Evolutionary conservation across 2,113 vertebrate genomes (phyloP), one percentile per base, ranked within the genome.

Genomic region (Urocitellus parryii): DNA sequence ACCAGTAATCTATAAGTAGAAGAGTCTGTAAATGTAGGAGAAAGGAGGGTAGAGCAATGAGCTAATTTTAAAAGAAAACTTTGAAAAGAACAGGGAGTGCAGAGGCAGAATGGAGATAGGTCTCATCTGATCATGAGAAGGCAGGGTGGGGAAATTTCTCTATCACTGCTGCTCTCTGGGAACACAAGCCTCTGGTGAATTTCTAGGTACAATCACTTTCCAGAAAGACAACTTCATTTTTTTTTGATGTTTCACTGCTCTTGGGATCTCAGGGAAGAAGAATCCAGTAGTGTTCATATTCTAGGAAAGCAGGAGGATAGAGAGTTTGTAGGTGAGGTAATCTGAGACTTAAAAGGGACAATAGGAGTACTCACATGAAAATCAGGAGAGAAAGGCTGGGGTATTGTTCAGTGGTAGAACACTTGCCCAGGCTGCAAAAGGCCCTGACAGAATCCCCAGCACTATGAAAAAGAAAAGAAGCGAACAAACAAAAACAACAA

Each of bases 231-330:
- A 25, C 37, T 76, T 72, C 6, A 61, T 22, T 12, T n/a, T 18
- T 68, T 53, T 79, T 61, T 53, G 16, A 22, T 70, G 25, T 8
- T 8, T 61, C 37, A 39, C 0, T 58, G 5, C 37, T 81, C 18
- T 8, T 13, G 45, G 14, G 4, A 88, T 42, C 18, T 29, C 11
- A 39, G 5, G 22, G 20, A 34, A 61, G 12, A 68, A 3, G 8
- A 88, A 4, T 17, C 4, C 27, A 48, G 7, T 6, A 22, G 1
- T 20, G 2, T 17, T 0, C 1, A 37, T 39, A 4, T 34, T 2
- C 12, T 48, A 39, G 29, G 16, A 2, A 34, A 83, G 11, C 45
- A 81, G 1, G 10, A 3, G 1, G 27, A 67, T 25, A 53, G 73
- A 78, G 39, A 81, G 29, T 2, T 83, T 74, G 37, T 13, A 63